Evolutionary conservation across 2,888 invertebrate species (phyloP).

Genomic region (Drosophila mimetica): DNA sequence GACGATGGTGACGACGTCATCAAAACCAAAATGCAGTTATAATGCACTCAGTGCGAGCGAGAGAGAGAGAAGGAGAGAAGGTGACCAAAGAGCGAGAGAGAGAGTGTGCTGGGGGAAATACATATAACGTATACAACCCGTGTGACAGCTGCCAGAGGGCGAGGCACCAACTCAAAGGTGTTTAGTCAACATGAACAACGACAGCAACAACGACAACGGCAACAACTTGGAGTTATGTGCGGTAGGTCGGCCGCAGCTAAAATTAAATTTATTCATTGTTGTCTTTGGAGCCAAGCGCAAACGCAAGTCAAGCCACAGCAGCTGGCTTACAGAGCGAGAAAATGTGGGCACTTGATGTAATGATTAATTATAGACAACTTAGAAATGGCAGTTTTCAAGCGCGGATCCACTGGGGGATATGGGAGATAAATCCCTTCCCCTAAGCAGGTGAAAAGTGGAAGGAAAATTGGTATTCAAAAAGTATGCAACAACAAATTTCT

Average conservation of each 20-base stretch:
- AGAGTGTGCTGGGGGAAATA: conserved; percentile 30
- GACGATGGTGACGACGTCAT: conserved; percentile 67
- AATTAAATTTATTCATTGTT: conserved; percentile 78
- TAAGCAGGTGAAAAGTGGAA: no score
- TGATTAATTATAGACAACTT: conserved; percentile 1
- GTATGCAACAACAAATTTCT: no score
- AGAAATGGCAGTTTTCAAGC: no score
- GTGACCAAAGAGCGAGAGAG: not conserved
- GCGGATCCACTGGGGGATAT: no score
- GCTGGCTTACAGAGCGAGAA: conserved; percentile 33
- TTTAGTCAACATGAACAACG: conserved; percentile 69
- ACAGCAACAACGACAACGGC: conserved; percentile 28
- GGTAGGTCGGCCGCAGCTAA: conserved; percentile 73
- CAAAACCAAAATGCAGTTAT: conserved; percentile 79
- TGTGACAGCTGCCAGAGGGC: conserved; percentile 77
- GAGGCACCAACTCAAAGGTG: conserved; percentile 75
- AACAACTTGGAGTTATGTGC: conserved; percentile 60
- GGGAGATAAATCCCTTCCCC: no score
- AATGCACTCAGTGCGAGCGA: conserved; percentile 60
- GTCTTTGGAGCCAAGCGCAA: conserved; percentile 59
- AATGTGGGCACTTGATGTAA: conserved; percentile 4
- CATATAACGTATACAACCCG: conserved; percentile 51
- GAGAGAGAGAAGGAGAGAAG: conserved; percentile 1
- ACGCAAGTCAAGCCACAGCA: conserved; percentile 42
- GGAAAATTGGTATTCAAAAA: no score